Conservation (phyloP, 2,113 vertebrate species). For the Steatornis caripensis region DNA sequence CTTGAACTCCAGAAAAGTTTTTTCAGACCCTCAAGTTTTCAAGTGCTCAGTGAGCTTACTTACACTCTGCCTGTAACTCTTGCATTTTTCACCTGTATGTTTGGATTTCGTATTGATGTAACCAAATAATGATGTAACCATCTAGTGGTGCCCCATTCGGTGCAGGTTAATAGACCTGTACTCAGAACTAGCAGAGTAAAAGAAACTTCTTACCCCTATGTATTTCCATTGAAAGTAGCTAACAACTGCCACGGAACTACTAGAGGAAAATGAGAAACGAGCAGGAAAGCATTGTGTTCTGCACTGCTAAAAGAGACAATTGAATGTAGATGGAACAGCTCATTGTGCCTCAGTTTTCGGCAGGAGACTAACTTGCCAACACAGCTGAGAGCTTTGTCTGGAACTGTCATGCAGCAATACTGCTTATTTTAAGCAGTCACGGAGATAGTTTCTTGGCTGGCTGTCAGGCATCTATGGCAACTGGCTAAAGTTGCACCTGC, state of each 20-base stretch:
- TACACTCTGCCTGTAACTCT: background rate
- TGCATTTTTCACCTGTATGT: background rate
- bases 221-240: background rate
- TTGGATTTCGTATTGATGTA: background rate
- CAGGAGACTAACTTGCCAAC: background rate
- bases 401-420: background rate
- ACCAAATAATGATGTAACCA: too few relatives aligned
- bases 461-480: conserved; percentile 8
- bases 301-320: background rate
- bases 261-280: background rate
- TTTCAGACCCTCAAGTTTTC: background rate
- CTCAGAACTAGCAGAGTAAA: background rate
- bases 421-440: conserved; percentile 10
- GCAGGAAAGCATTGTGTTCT: background rate
- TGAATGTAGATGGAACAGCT: background rate
- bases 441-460: background rate
- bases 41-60: background rate
- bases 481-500: background rate
- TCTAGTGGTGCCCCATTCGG: background rate
- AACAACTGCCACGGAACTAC: background rate
- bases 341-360: background rate
- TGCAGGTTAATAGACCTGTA: background rate
- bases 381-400: background rate
- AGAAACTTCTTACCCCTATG: background rate
- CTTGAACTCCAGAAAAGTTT: background rate